phyloP scores from a whole-genome alignment of 2,888 invertebrate species.

The Chrysolina haemoptera region DNA sequence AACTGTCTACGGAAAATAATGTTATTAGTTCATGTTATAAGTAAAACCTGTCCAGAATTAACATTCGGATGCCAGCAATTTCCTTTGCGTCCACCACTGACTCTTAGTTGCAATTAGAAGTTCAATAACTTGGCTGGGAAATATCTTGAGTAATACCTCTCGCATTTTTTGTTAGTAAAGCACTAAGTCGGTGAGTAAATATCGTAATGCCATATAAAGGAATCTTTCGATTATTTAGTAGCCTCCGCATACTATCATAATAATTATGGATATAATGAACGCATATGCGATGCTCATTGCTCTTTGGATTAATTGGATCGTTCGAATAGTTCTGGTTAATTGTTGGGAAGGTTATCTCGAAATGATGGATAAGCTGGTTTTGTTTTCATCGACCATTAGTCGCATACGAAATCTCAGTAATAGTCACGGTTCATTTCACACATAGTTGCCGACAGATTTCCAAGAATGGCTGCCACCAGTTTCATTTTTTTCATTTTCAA shows the following conservation, averaged over 20 bases:
- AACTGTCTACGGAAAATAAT: no score
- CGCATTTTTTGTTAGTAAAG: constrained; percentile 21
- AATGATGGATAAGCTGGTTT: neutral
- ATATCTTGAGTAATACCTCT: constrained; percentile 20
- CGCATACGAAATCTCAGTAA: no score
- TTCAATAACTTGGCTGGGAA: constrained; percentile 24
- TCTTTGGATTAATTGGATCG: constrained; percentile 10
- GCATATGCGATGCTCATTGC: constrained; percentile 21
- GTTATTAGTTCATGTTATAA: neutral
- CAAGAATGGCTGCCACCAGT: no score
- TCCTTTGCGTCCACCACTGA: neutral
- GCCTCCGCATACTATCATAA: neutral
- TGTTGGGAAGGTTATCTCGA: neutral
- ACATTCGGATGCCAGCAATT: neutral
- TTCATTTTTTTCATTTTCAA: no score
- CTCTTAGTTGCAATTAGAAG: neutral
- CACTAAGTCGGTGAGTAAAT: constrained; percentile 25
- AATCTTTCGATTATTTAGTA: constrained; percentile 20
- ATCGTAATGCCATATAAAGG: constrained; percentile 23
- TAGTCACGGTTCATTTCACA: no score
- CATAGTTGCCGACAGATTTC: no score
- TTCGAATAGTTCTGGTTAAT: constrained; percentile 2
- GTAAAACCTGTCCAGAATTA: neutral
- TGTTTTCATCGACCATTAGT: neutral
- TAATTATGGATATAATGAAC: constrained; percentile 24